A percentile compares a stretch with the other conserved stretches of the same genome.
phyloP scores from a whole-genome alignment of 2,888 invertebrate species.

The Cheilosia grossa region DNA sequence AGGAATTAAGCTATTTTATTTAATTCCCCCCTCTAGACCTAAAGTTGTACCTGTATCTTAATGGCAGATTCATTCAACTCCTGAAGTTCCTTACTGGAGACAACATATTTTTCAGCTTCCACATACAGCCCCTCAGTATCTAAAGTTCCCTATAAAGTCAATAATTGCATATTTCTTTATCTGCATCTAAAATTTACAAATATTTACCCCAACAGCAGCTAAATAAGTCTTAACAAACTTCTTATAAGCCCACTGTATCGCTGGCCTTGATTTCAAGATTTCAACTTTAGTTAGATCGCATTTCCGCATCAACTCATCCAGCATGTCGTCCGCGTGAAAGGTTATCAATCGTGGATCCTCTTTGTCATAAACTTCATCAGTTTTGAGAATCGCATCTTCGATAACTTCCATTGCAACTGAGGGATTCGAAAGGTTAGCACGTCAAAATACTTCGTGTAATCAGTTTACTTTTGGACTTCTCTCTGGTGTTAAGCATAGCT shows the following conservation, averaged over 20 bases:
- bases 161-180: background rate
- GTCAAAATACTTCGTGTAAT: background rate
- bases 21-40: too few species aligned
- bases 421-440: background rate
- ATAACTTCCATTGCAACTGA: constrained; percentile 79
- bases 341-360: constrained; percentile 71
- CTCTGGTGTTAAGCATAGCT: constrained; percentile 87
- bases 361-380: constrained; percentile 79
- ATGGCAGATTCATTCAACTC: constrained; percentile 40
- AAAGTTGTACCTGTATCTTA: constrained; percentile 45
- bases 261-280: constrained; percentile 78
- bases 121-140: constrained; percentile 78
- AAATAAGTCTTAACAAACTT: constrained; percentile 81
- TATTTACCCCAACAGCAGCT: constrained; percentile 77
- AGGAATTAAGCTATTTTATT: too few species aligned
- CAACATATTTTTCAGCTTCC: constrained; percentile 27
- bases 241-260: constrained; percentile 80
- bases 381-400: constrained; percentile 78
- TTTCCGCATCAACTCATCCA: constrained; percentile 79
- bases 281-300: constrained; percentile 80
- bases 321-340: constrained; percentile 79
- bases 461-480: constrained; percentile 81
- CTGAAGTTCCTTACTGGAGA: constrained; percentile 27
- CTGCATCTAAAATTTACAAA: background rate
- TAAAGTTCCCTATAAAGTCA: constrained; percentile 74